Evolutionary conservation across 2,113 vertebrate species (phyloP), one percentile per base, ranked within the genome.

Genomic region (Misgurnus mizolepis): DNA sequence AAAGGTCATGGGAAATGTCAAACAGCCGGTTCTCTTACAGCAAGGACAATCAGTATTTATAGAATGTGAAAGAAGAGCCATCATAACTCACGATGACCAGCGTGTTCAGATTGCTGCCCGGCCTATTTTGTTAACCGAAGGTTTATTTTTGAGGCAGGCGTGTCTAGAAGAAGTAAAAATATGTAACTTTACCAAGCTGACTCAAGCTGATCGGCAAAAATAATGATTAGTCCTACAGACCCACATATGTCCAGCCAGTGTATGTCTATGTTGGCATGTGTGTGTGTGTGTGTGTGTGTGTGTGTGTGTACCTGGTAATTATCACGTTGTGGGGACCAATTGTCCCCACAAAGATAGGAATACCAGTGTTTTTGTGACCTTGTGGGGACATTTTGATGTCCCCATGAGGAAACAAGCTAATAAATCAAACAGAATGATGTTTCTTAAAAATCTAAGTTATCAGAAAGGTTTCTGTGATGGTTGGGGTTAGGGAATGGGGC

Each of bases 271-370:
- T 81, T 81, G 70, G 7, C 76, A 64, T 71, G 80, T 83, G 82
- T 18, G 68, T 84, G 73, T 84, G 85, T 53, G 6, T 80, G 81
- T 75, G 72, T 75, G 50, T 79, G 68, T 84, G 73, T 84, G 85
- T 58, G 6, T 81, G 81, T n/a, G n/a, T n/a, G n/a, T n/a, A n/a
- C n/a, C n/a, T n/a, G 22, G 22, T 22, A 22, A 22, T 22, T 22
- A 22, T 22, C 22, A 22, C 1, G 22, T 22, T 22, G 22, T 22
- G 1, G 22, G 22, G 22, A 22, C 22, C 22, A 22, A 22, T 22
- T 22, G 22, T 22, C 22, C 22, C 22, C 22, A 22, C 22, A 22
- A 22, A 22, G 22, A 22, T 22, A 22, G 22, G 22, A 22, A 22
- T 22, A 22, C 22, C 22, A 22, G 22, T 22, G 0, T 22, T 22